Evolutionary conservation across 2,797 vertebrate genomes (phyloP).

Genomic region (Natrix natrix): DNA sequence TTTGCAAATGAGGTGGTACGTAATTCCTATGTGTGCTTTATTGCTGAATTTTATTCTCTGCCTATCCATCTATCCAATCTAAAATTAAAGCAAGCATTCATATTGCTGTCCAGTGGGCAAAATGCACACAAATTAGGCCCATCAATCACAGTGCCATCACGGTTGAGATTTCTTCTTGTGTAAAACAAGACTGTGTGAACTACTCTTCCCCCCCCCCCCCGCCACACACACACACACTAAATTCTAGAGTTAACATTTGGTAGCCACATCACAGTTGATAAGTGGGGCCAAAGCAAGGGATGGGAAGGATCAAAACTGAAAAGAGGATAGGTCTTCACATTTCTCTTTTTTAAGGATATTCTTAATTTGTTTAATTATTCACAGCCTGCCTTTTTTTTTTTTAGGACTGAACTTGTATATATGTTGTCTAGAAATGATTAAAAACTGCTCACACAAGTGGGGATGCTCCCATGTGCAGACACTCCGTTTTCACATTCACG

Average conservation of each 20-base stretch:
- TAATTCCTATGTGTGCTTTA: constrained; percentile 12
- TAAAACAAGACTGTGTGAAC: background rate
- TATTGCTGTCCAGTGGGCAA: background rate
- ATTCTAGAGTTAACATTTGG: background rate
- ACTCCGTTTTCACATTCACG: background rate
- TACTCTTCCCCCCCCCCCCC: background rate
- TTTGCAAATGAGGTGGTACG: constrained; percentile 33
- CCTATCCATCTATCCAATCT: background rate
- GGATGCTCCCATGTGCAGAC: background rate
- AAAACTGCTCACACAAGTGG: too few relatives aligned
- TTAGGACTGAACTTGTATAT: background rate
- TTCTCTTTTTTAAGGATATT: background rate
- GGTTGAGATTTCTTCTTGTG: background rate
- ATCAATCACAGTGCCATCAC: background rate
- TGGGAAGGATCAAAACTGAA: background rate
- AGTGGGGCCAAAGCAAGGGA: background rate
- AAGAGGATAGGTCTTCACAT: background rate
- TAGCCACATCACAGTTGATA: background rate
- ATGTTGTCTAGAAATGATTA: too few relatives aligned
- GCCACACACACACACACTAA: background rate
- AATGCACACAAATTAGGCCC: background rate
- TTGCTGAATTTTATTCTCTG: background rate
- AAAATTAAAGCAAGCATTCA: background rate
- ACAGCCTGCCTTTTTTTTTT: background rate
- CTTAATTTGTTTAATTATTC: background rate